phyloP scores from a whole-genome alignment of 2,113 vertebrate species.

The Uria aalge region DNA sequence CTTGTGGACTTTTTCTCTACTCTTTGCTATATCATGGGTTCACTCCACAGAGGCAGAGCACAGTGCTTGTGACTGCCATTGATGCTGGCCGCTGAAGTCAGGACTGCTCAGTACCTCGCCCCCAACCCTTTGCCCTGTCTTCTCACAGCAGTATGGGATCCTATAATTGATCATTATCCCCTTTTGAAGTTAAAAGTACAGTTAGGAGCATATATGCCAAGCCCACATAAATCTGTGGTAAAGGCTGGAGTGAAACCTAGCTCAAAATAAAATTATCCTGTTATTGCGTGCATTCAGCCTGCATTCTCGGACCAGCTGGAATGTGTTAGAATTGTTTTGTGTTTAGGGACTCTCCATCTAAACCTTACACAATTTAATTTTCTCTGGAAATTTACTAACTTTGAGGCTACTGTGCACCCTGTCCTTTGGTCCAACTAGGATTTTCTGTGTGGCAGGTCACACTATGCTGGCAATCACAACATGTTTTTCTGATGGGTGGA shows the following conservation, averaged over 20 bases:
- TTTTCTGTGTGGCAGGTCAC: not conserved
- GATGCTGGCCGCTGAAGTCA: not conserved
- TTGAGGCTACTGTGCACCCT: conserved; percentile 11
- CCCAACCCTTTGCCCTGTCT: not conserved
- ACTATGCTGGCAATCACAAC: not conserved
- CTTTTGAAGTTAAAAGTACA: conserved; percentile 25
- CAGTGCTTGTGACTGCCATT: not conserved
- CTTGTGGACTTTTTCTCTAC: not conserved
- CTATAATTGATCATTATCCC: not conserved
- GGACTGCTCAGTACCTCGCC: not conserved
- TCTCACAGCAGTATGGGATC: not conserved
- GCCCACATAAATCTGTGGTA: not conserved
- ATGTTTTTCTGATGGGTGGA: not conserved
- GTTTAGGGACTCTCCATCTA: conserved; percentile 13
- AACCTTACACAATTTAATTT: conserved; percentile 38
- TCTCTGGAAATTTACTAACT: conserved; percentile 15
- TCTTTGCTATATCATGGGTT: not conserved
- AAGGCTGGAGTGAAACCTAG: not conserved
- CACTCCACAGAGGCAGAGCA: not conserved
- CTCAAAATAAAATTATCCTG: conserved; percentile 38
- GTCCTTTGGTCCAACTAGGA: not conserved
- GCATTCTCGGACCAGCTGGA: conserved; percentile 1
- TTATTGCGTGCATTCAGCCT: not conserved
- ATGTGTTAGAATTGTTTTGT: conserved; percentile 33
- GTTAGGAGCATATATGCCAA: not conserved